These are phyloP conservation scores for Sisor rabdophorus DNA, from an alignment of 2,113 vertebrate species.

Conservation along the genomic window DNA sequence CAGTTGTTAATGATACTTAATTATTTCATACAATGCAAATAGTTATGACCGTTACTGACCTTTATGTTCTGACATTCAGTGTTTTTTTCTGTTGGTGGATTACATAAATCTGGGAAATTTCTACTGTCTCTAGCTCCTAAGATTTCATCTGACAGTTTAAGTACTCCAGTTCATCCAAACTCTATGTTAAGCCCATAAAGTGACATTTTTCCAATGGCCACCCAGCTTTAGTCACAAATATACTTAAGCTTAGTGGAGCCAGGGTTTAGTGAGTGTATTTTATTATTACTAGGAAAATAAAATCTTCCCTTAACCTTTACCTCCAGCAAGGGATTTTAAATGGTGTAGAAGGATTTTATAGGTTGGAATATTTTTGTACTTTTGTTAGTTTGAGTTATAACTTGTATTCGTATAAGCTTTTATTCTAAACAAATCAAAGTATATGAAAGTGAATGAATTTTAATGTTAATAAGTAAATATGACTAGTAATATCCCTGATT, in stretches of 20 bases:
- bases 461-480: not conserved
- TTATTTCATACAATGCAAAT: slow-evolving; percentile 18
- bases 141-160: slow-evolving; percentile 51
- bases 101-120: slow-evolving; percentile 40
- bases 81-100: slow-evolving; percentile 25
- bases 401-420: not conserved
- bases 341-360: not conserved
- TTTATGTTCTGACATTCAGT: slow-evolving; percentile 31
- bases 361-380: not conserved
- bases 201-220: slow-evolving; percentile 50
- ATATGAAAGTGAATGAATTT: not conserved
- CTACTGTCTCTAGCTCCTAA: slow-evolving; percentile 41
- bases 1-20: slow-evolving; percentile 23
- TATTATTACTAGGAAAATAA: slow-evolving; percentile 11
- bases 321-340: not conserved
- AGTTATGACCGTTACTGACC: slow-evolving; percentile 33
- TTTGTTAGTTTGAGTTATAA: not conserved
- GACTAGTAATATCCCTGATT: not conserved
- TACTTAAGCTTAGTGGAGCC: slow-evolving; percentile 29
- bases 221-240: slow-evolving; percentile 38
- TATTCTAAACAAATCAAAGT: not conserved
- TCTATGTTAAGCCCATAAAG: slow-evolving; percentile 36
- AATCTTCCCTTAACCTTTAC: slow-evolving; percentile 7
- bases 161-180: slow-evolving; percentile 33
- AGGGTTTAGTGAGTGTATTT: slow-evolving; percentile 20